A percentile compares a stretch with the other conserved stretches of the same genome.
phyloP scores from a whole-genome alignment of 2,888 invertebrate genomes.

The Osedax fenrisi region DNA sequence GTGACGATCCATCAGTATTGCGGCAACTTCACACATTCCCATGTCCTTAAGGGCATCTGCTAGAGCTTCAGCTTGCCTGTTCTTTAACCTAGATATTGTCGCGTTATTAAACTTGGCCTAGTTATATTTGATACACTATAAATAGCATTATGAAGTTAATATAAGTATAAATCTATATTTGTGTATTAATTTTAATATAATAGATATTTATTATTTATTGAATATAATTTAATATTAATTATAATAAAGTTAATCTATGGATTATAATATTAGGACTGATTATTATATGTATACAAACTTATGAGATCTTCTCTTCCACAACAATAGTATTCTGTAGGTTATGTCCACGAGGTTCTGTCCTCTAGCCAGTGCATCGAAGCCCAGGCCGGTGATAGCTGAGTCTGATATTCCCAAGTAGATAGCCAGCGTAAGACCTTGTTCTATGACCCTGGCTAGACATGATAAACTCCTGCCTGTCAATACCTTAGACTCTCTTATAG shows the following conservation, averaged over 20 bases:
- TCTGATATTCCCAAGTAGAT: conserved; percentile 48
- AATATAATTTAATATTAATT: too few relatives aligned
- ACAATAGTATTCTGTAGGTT: conserved; percentile 47
- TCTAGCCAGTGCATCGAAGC: conserved; percentile 48
- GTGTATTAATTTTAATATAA: too few relatives aligned
- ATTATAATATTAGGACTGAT: too few relatives aligned
- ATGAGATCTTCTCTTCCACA: conserved; percentile 44
- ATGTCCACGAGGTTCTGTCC: conserved; percentile 46
- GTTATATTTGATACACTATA: too few relatives aligned
- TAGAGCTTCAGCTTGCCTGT: conserved; percentile 41
- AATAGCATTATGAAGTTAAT: too few relatives aligned
- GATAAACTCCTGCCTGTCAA: conserved; percentile 45
- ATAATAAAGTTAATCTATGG: too few relatives aligned
- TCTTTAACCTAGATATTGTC: too few relatives aligned
- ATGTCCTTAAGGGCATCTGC: conserved; percentile 42
- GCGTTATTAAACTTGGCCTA: too few relatives aligned
- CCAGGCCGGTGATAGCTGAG: conserved; percentile 47
- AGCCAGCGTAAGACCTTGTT: conserved; percentile 48
- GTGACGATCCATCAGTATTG: conserved; percentile 41
- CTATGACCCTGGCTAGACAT: conserved; percentile 42
- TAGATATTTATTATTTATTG: too few relatives aligned
- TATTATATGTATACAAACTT: too few relatives aligned
- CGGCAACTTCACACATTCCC: conserved; percentile 42
- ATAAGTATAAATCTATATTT: too few relatives aligned
- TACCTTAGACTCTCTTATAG: conserved; percentile 44